Evolutionary conservation across 2,888 invertebrate species (phyloP), one percentile per base, ranked within the genome.

Genomic region (Caenorhabditis uteleia): DNA sequence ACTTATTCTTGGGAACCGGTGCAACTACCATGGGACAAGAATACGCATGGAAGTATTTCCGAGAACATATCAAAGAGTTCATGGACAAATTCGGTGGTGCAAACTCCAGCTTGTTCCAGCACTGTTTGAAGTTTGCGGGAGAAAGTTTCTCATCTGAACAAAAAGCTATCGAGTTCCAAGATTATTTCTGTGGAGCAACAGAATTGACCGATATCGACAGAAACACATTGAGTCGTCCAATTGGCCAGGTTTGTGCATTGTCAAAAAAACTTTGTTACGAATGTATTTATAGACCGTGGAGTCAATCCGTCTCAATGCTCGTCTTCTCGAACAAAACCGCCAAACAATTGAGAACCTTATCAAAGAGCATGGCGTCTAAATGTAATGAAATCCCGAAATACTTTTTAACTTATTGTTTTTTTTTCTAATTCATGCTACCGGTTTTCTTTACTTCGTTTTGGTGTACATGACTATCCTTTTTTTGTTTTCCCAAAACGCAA

Each of bases 31-130:
- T 49, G 38, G 77, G 77, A 25, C 74, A 76, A 38, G 74, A 77
- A 20, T 78, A 56, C 47, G 46, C 60, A 1, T 80, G 80, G 79
- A 51, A 58, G 29, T 81, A 68, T 66, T 78, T 78, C 78, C 72
- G 75, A 42, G 45, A 68, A 8, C 74, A 81, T 39, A 48, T 78
- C 42, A 68, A 75, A 20, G 23, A 65, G 43, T 55, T 80, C 47
- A 29, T 77, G 36, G 60, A 68, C 8, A 77, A 75, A 54, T 78
- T 75, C 36, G 79, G 79, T 10, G 70, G 74, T 18, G 75, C 75
- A 18, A 77, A 78, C 56, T 62, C 68, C n/a, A 69, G 59, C 8
- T 59, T 79, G 18, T 81, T 81, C 74, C 77, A 77, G 57, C 25
- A 45, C 8, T 62, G 56, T n/a, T 40, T 64, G 26, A 64, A 68